Evolutionary conservation across 35 echinoderm and acorn worm species (phyloP).

Genomic region (Nesometra sesokonis): DNA sequence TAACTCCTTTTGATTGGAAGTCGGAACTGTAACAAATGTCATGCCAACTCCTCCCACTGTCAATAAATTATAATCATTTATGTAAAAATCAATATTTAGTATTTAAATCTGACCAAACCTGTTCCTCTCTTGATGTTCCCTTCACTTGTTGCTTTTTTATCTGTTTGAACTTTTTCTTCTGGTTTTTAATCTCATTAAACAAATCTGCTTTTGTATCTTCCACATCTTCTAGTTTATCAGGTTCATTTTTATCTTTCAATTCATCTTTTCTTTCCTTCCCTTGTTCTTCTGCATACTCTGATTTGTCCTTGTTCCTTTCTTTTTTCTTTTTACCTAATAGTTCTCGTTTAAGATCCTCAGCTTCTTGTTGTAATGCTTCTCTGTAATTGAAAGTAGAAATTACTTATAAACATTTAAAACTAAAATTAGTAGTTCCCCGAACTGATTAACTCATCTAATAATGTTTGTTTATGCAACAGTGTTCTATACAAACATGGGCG

Average conservation of each 20-base stretch:
- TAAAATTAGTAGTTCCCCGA: neutral
- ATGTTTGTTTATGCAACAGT: too few relatives aligned
- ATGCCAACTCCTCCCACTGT: too few relatives aligned
- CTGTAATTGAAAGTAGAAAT: slow-evolving; percentile 9
- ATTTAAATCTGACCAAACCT: slow-evolving; percentile 20
- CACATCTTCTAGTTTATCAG: neutral
- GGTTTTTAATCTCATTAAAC: slow-evolving; percentile 37
- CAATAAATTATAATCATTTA: too few relatives aligned
- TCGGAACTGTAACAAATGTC: too few relatives aligned
- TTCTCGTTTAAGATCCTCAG: slow-evolving; percentile 48
- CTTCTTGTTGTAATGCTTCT: slow-evolving; percentile 56
- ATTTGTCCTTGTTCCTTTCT: slow-evolving; percentile 5
- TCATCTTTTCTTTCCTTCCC: neutral
- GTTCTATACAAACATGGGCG: too few relatives aligned
- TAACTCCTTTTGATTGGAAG: too few relatives aligned
- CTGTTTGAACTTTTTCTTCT: slow-evolving; percentile 72
- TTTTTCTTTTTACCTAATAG: slow-evolving; percentile 40
- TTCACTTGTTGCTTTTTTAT: slow-evolving; percentile 48
- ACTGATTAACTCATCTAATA: too few relatives aligned
- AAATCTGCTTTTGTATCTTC: slow-evolving; percentile 10
- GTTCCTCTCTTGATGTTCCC: slow-evolving; percentile 57
- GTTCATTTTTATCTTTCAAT: neutral
- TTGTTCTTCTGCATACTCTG: neutral
- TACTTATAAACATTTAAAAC: too few relatives aligned
- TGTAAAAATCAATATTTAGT: neutral